Conservation (phyloP, 2,888 invertebrate genomes). For the Trichacis sp. region DNA sequence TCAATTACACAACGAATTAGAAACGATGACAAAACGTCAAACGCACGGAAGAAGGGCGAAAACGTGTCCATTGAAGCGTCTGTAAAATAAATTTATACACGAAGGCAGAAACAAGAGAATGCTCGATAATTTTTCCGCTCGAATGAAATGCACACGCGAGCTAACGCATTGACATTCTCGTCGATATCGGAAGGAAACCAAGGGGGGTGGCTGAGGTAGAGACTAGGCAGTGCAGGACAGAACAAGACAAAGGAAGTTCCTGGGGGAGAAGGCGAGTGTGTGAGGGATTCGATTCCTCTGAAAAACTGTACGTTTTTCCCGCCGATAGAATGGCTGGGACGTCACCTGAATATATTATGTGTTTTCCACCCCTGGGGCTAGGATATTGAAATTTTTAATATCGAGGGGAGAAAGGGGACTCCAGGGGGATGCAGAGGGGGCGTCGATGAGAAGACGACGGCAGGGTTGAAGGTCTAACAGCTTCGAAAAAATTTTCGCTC, state of each 20-base stretch:
- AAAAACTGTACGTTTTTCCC: slow-evolving; percentile 70
- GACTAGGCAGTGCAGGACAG: slow-evolving; percentile 45
- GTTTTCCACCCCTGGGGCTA: slow-evolving; percentile 69
- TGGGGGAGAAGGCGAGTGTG: slow-evolving; percentile 50
- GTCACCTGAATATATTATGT: slow-evolving; percentile 70
- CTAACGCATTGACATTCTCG: slow-evolving; percentile 36
- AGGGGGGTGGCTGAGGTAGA: slow-evolving; percentile 21
- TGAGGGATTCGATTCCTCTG: slow-evolving; percentile 66
- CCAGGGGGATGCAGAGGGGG: slow-evolving; percentile 39
- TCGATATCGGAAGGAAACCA: slow-evolving; percentile 38
- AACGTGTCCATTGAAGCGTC: neutral
- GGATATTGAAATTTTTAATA: slow-evolving; percentile 70
- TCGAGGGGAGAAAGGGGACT: slow-evolving; percentile 54
- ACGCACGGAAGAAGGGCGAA: neutral
- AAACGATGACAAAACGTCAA: neutral
- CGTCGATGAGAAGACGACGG: slow-evolving; percentile 42
- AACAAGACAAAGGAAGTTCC: slow-evolving; percentile 55
- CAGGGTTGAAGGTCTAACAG: slow-evolving; percentile 61
- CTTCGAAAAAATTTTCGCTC: slow-evolving; percentile 61
- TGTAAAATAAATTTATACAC: slow-evolving; percentile 1
- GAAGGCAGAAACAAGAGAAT: slow-evolving; percentile 11
- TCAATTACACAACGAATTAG: neutral
- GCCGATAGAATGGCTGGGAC: slow-evolving; percentile 70
- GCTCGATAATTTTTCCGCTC: slow-evolving; percentile 14
- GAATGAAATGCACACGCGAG: slow-evolving; percentile 24